Percentiles rank a stretch among this genome's conserved stretches.
These are phyloP conservation scores for Phenacoccus solenopsis DNA, from an alignment of 1,140 invertebrate genomes.

Conservation along the genomic window DNA sequence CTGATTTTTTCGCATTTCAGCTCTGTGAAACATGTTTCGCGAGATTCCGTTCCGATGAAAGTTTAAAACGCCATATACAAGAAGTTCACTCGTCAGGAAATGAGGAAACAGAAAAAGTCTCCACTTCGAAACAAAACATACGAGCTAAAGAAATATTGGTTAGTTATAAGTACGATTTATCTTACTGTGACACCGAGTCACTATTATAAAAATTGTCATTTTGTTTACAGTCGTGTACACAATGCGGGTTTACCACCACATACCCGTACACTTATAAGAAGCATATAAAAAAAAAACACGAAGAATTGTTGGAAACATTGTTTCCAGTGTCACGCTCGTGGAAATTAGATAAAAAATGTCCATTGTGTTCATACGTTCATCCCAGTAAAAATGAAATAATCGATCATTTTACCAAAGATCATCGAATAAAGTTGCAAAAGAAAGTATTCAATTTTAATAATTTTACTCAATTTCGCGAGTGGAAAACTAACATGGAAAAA, in stretches of 20 bases:
- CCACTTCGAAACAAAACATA: no score
- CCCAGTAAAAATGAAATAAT: background rate
- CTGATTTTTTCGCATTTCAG: background rate
- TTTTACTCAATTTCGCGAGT: background rate
- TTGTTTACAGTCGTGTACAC: background rate
- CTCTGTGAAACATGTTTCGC: background rate
- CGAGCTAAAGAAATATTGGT: no score
- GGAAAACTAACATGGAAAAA: background rate
- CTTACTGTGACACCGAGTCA: no score
- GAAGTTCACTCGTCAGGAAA: background rate
- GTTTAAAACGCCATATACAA: background rate
- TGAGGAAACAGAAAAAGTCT: background rate
- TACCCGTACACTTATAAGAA: background rate
- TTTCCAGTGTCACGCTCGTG: background rate
- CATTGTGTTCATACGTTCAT: background rate
- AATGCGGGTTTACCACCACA: background rate
- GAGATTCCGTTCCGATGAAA: background rate
- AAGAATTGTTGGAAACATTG: background rate
- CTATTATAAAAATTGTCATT: no score
- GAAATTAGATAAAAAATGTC: background rate
- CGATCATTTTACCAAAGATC: background rate
- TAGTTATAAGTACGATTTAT: no score
- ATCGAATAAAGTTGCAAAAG: background rate
- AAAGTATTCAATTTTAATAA: background rate
- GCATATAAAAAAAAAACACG: background rate